Percentiles rank a stretch among this genome's conserved stretches.
These are phyloP conservation scores for Syrmaticus mikado DNA, from an alignment of 2,113 vertebrate species.

Conservation along the genomic window DNA sequence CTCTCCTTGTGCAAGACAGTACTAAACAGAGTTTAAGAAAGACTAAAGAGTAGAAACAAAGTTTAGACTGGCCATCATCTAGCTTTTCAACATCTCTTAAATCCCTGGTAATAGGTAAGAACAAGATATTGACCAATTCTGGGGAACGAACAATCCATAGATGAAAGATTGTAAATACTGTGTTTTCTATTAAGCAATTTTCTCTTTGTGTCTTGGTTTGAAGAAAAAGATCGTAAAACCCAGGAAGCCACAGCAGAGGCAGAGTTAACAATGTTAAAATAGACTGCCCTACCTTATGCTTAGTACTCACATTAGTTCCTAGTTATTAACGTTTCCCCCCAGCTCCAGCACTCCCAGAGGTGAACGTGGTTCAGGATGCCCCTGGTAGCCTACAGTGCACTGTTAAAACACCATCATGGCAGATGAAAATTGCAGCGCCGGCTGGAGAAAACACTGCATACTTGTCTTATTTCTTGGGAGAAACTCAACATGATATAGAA, in stretches of 20 bases:
- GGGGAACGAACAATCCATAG: not conserved
- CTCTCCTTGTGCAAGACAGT: not conserved
- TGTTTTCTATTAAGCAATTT: not conserved
- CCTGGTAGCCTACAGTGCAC: accelerated
- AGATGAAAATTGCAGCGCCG: not conserved
- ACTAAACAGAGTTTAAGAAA: not conserved
- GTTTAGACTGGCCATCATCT: not conserved
- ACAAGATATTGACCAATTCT: not conserved
- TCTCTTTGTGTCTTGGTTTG: not conserved
- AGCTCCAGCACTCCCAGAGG: accelerated
- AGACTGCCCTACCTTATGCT: not conserved
- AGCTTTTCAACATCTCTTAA: not conserved
- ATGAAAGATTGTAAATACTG: not conserved
- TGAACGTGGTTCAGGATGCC: not conserved
- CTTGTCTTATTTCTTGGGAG: not conserved
- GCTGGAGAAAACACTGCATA: not conserved
- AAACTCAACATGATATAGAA: not conserved
- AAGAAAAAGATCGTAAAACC: not conserved
- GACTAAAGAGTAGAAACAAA: not conserved
- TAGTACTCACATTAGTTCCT: not conserved
- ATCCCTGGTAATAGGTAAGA: not conserved
- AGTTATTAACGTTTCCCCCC: accelerated
- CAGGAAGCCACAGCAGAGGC: not conserved
- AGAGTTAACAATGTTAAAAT: not conserved
- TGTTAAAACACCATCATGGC: not conserved